phyloP scores from a whole-genome alignment of 2,113 vertebrate species.

The Pelobates fuscus region DNA sequence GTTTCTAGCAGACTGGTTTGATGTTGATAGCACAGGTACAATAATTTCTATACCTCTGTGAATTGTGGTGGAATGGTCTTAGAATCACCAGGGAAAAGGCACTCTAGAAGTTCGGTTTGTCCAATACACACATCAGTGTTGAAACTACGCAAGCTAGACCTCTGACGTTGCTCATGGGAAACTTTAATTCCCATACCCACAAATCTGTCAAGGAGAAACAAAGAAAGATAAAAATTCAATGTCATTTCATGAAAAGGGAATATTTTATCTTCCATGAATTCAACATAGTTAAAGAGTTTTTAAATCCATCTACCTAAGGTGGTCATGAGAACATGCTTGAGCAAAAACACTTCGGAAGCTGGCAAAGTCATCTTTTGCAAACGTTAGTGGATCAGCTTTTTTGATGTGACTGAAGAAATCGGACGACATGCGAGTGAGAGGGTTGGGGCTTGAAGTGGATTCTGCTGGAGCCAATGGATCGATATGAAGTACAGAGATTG shows the following conservation, averaged over 20 bases:
- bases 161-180: slow-evolving; percentile 87
- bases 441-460: slow-evolving; percentile 75
- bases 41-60: slow-evolving; percentile 85
- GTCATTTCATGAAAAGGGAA: background rate
- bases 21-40: too few relatives aligned
- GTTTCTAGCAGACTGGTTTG: too few relatives aligned
- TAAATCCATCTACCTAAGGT: slow-evolving; percentile 97
- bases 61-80: slow-evolving; percentile 77
- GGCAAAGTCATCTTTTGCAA: slow-evolving; percentile 77
- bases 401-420: slow-evolving; percentile 85
- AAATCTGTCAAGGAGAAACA: slow-evolving; percentile 74
- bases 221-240: background rate
- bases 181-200: slow-evolving; percentile 85
- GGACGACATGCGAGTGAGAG: slow-evolving; percentile 82
- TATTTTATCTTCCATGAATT: too few relatives aligned
- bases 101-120: slow-evolving; percentile 88
- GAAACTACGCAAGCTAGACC: slow-evolving; percentile 75
- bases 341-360: slow-evolving; percentile 83
- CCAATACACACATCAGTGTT: slow-evolving; percentile 86
- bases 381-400: slow-evolving; percentile 73
- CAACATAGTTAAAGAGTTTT: too few relatives aligned
- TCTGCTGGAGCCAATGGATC: slow-evolving; percentile 91
- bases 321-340: slow-evolving; percentile 92
- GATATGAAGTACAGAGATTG: slow-evolving; percentile 91
- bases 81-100: slow-evolving; percentile 86